Evolutionary conservation across 2,888 invertebrate species (phyloP), one percentile per base, ranked within the genome.

Genomic region (Drosophila infuscata): DNA sequence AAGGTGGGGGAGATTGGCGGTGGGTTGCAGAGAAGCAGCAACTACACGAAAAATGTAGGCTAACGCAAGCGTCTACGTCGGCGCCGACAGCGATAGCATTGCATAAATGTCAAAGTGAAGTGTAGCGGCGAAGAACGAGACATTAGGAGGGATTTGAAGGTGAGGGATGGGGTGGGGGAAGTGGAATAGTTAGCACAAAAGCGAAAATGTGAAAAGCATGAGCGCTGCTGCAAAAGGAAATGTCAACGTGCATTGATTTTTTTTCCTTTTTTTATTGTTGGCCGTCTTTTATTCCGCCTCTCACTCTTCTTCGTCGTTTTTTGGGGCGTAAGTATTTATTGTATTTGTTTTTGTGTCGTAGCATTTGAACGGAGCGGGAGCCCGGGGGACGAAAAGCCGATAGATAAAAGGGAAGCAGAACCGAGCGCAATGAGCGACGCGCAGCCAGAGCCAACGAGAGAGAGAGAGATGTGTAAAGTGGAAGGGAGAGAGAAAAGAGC

Each of bases 31-130:
- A 52, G 57, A 49, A 72, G 59, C 72, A 62, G 63, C 56, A 69
- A 66, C 68, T 63, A 76, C 43, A 66, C 25, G 41, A 54, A 15
- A 72, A 69, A 81, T 81, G 63, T 81, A 76, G 79, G 81, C 70
- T 81, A 76, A 57, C 76, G 66, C 65, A 43, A 57, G 62, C 75
- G 54, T 49, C 46, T 51, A 25, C 66, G 70, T 29, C 33, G 43
- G 12, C 70, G 54, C 33, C 63, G 65, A 33, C 58, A 49, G 60
- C 75, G 54, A 61, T 61, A 82, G 82, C 79, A 74, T 79, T 81
- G 82, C 79, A 81, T 82, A 81, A 82, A 81, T 82, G 82, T 82
- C 79, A 81, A 74, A 82, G 79, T 79, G 82, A 74, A 79, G 81
- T 75, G 67, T 66, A 56, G 60, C 52, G 53, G 46, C 12, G 43